Percentiles rank a stretch among this genome's conserved stretches.
Evolutionary conservation across 1,140 invertebrate genomes (phyloP).

Genomic region (Campoletis sonorensis): DNA sequence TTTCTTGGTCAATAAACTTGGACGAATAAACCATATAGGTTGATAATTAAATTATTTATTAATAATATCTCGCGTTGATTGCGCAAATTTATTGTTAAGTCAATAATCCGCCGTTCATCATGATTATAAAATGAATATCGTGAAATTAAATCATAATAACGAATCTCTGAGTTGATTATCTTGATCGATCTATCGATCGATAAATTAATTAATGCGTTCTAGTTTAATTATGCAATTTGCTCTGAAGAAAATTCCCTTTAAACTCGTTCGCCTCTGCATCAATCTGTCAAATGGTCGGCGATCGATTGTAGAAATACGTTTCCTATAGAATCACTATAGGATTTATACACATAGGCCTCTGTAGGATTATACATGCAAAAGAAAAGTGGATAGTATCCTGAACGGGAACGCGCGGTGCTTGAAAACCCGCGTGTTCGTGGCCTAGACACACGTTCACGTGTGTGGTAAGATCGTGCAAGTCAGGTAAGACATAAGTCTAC

Average conservation of each 20-base stretch:
- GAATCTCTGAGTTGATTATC: not conserved
- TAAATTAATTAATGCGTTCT: not conserved
- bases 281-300: not conserved
- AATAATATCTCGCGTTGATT: no score
- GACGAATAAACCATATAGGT: no score
- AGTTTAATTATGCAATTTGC: conserved; percentile 1
- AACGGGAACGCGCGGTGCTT: conserved; percentile 4
- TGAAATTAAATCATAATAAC: not conserved
- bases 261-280: not conserved
- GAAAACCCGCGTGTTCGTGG: conserved; percentile 19
- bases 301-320: not conserved
- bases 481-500: conserved; percentile 15
- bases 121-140: not conserved
- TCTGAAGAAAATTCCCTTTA: not conserved
- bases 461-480: not conserved
- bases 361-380: not conserved
- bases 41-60: no score
- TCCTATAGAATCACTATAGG: not conserved
- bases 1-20: not conserved
- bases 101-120: not conserved
- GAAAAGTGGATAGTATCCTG: not conserved
- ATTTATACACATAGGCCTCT: no score
- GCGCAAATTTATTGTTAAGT: no score
- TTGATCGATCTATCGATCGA: not conserved
- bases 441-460: conserved; percentile 15